These are phyloP conservation scores for Bicyclus anynana DNA, from an alignment of 1,140 invertebrate species.

Conservation along the genomic window DNA sequence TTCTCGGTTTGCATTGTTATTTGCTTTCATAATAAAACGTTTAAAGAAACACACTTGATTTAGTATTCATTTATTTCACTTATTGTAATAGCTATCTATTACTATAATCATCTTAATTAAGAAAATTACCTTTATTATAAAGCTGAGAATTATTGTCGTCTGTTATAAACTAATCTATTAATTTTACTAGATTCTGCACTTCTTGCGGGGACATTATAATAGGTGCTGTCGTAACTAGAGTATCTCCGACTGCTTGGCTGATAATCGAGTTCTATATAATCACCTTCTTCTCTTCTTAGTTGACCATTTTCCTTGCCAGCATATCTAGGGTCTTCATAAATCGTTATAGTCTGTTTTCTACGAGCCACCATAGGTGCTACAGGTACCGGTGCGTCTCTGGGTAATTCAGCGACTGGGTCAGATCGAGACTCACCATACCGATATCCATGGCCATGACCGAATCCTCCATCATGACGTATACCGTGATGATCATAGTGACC, in stretches of 20 bases:
- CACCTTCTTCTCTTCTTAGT: constrained; percentile 61
- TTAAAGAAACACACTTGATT: not conserved
- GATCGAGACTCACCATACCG: constrained; percentile 63
- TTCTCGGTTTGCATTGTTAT: too few species aligned
- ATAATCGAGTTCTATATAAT: constrained; percentile 62
- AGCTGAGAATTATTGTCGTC: constrained; percentile 18
- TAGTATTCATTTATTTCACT: not conserved
- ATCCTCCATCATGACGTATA: constrained; percentile 53
- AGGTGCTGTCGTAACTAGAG: constrained; percentile 67
- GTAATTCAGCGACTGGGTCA: constrained; percentile 51
- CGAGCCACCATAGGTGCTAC: constrained; percentile 61
- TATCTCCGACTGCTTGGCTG: constrained; percentile 68
- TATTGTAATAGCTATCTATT: not conserved
- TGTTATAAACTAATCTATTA: constrained; percentile 73
- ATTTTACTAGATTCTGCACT: constrained; percentile 48
- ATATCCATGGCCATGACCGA: constrained; percentile 67
- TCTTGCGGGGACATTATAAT: constrained; percentile 53
- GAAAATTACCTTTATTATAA: not conserved
- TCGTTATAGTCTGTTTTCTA: constrained; percentile 74
- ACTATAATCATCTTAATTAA: not conserved
- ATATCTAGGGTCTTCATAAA: constrained; percentile 79
- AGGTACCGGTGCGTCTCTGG: constrained; percentile 54
- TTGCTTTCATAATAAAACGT: not conserved
- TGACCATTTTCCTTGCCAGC: constrained; percentile 55
- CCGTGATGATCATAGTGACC: constrained; percentile 58